Conservation (phyloP, 2,113 vertebrate species). For the Phylloscopus trochiloides region DNA sequence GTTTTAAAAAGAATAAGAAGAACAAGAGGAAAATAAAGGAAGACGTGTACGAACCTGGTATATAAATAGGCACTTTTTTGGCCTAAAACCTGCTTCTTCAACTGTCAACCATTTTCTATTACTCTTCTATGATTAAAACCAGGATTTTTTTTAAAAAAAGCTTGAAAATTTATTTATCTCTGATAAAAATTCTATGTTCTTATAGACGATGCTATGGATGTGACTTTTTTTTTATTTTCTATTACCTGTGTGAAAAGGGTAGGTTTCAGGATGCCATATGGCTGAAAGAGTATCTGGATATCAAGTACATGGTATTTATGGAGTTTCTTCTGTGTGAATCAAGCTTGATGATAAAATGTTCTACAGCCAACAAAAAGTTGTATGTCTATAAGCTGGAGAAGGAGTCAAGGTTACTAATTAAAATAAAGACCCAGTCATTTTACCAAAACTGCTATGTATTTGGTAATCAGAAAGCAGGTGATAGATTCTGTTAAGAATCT, state of each 20-base stretch:
- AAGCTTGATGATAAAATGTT: neutral
- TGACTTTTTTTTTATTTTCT: neutral
- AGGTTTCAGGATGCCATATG: neutral
- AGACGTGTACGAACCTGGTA: neutral
- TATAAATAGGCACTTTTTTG: neutral
- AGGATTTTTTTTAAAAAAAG: neutral
- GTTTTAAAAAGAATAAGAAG: neutral
- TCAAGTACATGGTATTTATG: neutral
- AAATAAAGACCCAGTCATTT: neutral
- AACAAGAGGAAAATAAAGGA: neutral
- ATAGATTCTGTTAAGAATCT: neutral
- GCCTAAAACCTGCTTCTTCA: neutral
- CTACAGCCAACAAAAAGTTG: neutral
- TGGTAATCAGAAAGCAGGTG: neutral
- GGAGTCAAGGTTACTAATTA: neutral
- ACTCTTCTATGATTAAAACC: neutral
- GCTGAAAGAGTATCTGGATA: neutral
- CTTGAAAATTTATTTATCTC: neutral
- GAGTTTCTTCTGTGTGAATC: neutral
- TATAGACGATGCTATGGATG: neutral
- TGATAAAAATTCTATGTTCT: neutral
- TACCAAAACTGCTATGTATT: neutral
- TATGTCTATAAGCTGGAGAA: accelerated
- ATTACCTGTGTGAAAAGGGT: neutral
- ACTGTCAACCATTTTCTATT: neutral